Base-by-base conservation (phyloP, 2,888 invertebrate species). In the Pharmacophagus antenor region DNA sequence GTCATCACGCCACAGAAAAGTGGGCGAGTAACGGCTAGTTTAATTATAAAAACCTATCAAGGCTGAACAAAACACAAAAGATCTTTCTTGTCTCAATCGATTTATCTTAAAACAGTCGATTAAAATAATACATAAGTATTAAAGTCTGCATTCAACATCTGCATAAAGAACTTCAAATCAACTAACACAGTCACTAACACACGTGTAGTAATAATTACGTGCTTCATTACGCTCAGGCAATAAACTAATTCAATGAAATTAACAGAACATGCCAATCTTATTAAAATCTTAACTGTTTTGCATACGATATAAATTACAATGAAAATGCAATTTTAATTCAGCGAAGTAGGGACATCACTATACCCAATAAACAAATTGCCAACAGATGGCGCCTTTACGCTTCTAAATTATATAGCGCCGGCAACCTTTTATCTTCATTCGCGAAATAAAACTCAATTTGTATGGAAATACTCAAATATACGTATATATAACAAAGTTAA, bases 371-470 rank as follows among this genome's bases (percentile, higher is more conserved):
- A 60, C 55, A 60, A 60, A 60, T 60, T 60, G 60, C 49, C 49
- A 55, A 51, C 60, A 60, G 60, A 60, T 60, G 60, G 49, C 49
- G 55, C 46, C 27, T 60, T 60, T 60, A 60, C 60, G 60, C 55
- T 51, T 46, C 55, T 46, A 60, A 60, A 60, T 60, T 60, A 60
- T 55, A 59, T 31, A 46, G 60, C 55, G 6, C 23, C 25, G 55
- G 55, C 55, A 44, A 50, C 46, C 54, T 51, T 60, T 60, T 56
- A 60, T 60, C 60, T 60, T 18, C 37, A 46, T 60, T 60, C 55
- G 50, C 50, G 55, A 55, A 59, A 60, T 55, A 46, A 56, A 60
- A 56, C 46, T 18, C 50, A 37, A 1, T 44, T 46, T 50, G 31
- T n/a, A 44, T 41, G 55, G 55, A 58, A 49, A 56, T 49, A 41